Evolutionary conservation across 2,797 vertebrate genomes (phyloP), one percentile per base, ranked within the genome.

Genomic region (Trachurus trachurus): DNA sequence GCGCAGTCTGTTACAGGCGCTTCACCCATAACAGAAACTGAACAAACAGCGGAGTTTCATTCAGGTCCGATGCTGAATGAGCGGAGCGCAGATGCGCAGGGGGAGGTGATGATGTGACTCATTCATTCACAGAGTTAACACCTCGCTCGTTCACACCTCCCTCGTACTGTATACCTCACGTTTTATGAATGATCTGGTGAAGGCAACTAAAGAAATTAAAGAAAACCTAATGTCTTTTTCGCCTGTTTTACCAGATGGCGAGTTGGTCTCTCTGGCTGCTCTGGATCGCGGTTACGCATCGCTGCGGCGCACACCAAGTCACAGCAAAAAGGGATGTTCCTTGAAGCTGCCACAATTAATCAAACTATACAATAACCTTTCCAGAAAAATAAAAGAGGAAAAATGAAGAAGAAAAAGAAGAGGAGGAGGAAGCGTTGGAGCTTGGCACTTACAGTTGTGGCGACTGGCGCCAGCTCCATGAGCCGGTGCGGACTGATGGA

Each of bases 401-500:
- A 7, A 4, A 21, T 15, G 6, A 19, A 16, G 5, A 26, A 29
- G 12, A n/a, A 9, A 9, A 17, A 31, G 1, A 39, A n/a, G 4
- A 45, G 26, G 7, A 9, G n/a, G 21, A 21, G 9, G 2, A 15
- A 16, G 19, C 49, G 62, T 3, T 10, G 29, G 29, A 6, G 9
- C 0, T 0, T 31, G 44, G 13, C 5, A 89, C 92, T 93, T 64
- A 93, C 93, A 70, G 78, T 50, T 73, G 92, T 90, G 16, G 91
- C 19, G 3, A 65, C 77, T 1, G 92, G 88, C 31, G 88, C 66
- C 70, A 92, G 81, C 65, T 93, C 91, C 86, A 91, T 60, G 45
- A 91, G 86, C 73, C 88, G 87, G 69, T 90, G 87, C 49, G 86
- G 81, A 37, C 77, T 76, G 80, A 89, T 87, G 77, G 91, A 88